Evolutionary conservation across 2,888 invertebrate species (phyloP).

Genomic region (Ferrisia virgata): DNA sequence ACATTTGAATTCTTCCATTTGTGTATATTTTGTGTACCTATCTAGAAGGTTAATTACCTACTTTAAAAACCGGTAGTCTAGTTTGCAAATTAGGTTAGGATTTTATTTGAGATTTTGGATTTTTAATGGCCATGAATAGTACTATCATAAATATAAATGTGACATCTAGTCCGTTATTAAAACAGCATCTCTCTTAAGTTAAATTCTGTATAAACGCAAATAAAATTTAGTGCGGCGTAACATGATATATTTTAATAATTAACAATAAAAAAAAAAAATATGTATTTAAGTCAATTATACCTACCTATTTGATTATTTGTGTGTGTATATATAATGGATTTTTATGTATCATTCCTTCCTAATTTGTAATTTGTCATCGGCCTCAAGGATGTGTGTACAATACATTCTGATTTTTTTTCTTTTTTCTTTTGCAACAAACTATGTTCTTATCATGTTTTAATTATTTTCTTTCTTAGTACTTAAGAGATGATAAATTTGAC

Average conservation of each 20-base stretch:
- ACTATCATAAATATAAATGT: not conserved
- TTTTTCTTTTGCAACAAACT: not conserved
- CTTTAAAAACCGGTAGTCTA: not conserved
- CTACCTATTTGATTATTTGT: not conserved
- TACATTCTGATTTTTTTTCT: constrained; percentile 12
- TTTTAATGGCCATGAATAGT: not conserved
- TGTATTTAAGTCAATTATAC: constrained; percentile 17
- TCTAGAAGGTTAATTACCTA: too few species aligned
- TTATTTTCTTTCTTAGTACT: constrained; percentile 1
- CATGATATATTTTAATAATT: not conserved
- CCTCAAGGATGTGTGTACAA: constrained; percentile 5
- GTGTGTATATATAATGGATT: not conserved
- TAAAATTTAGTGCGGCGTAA: not conserved
- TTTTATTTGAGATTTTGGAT: not conserved
- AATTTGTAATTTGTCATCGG: constrained; percentile 4
- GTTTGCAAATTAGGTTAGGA: constrained; percentile 14
- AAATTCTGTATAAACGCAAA: not conserved
- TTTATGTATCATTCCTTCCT: constrained; percentile 26
- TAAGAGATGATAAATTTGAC: constrained; percentile 16
- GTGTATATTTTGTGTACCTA: not conserved
- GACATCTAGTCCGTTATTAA: constrained; percentile 13
- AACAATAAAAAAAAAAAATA: not conserved
- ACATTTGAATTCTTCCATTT: not conserved
- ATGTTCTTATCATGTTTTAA: constrained; percentile 4
- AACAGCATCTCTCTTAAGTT: not conserved